Evolutionary conservation across 2,888 invertebrate genomes (phyloP).

Genomic region (Phyllotreta striolata): DNA sequence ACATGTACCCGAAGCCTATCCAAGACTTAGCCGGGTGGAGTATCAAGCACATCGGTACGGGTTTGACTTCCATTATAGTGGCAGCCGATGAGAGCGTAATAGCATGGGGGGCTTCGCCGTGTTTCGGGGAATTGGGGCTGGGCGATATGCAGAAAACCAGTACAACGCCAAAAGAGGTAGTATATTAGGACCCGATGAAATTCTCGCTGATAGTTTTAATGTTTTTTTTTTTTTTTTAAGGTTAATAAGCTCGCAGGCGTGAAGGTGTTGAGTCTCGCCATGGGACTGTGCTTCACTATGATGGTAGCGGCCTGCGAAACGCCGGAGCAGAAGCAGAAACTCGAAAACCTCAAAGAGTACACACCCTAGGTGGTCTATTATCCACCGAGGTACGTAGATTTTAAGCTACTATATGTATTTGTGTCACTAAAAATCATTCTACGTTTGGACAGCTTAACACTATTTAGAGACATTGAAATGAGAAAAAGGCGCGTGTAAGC

Average conservation of each 20-base stretch:
- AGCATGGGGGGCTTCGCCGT: slow-evolving; percentile 94
- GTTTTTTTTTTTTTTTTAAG: slow-evolving; percentile 47
- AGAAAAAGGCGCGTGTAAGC: slow-evolving; percentile 22
- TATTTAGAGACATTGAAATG: slow-evolving; percentile 22
- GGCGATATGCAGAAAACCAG: slow-evolving; percentile 86
- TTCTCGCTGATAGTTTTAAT: too few relatives aligned
- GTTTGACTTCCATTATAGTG: slow-evolving; percentile 83
- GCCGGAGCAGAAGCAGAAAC: slow-evolving; percentile 69
- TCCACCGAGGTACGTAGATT: slow-evolving; percentile 28
- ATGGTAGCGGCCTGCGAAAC: slow-evolving; percentile 72
- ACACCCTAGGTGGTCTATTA: slow-evolving; percentile 48
- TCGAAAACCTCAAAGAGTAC: slow-evolving; percentile 68
- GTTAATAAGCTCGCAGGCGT: slow-evolving; percentile 74
- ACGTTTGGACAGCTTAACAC: slow-evolving; percentile 24
- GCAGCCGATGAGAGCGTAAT: slow-evolving; percentile 91
- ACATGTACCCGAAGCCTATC: slow-evolving; percentile 96
- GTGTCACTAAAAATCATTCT: slow-evolving; percentile 32
- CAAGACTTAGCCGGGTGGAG: slow-evolving; percentile 95
- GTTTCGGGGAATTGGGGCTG: slow-evolving; percentile 91
- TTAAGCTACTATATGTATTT: slow-evolving; percentile 35
- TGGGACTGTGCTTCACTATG: slow-evolving; percentile 87
- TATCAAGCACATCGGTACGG: slow-evolving; percentile 83
- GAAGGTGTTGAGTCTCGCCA: slow-evolving; percentile 78
- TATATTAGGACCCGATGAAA: too few relatives aligned
- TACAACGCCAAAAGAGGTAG: slow-evolving; percentile 88